Evolutionary conservation across 2,797 vertebrate species (phyloP), one percentile per base, ranked within the genome.

Genomic region (Saxicola maurus): DNA sequence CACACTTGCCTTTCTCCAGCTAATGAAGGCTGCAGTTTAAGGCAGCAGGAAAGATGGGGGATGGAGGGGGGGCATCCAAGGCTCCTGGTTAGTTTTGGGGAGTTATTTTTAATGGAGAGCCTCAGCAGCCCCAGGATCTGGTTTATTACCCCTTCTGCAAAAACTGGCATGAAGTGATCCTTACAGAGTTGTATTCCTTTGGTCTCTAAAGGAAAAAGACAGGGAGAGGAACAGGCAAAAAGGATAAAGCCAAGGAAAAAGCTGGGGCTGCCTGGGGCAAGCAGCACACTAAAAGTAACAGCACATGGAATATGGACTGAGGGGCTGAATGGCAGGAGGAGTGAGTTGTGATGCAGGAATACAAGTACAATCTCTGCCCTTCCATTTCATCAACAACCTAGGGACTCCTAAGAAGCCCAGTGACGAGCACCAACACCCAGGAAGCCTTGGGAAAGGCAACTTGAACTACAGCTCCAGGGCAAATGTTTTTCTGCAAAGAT

Each of bases 241-340:
- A 42, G 15, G 23, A 66, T 9, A 46, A 76, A 73, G 56, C 3
- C 6, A 23, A 19, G 13, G 12, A 9, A 57, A 31, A 78, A 61
- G 27, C 31, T 28, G 14, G 12, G 17, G 20, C 17, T 85, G 43
- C 37, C 37, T 25, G 17, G 7, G 16, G n/a, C 27, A 53, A 66
- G 21, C 1, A 61, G 28, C 37, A 48, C 28, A 25, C 20, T 16
- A 3, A 3, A 86, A 57, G 40, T 13, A 75, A 53, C 20, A 48
- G 48, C 35, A 37, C 4, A 1, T 4, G 56, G 64, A 64, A 52
- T 7, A 65, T 0, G 1, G 59, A 55, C 38, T 10, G 3, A 59
- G 53, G 1, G 35, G 28, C 17, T 15, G 2, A 51, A 53, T 1
- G 13, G 35, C 55, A 74, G 51, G 0, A 77, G 11, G 17, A 86